Conservation (phyloP, 92 coral and sea anemone species). For the Metridium senile region DNA sequence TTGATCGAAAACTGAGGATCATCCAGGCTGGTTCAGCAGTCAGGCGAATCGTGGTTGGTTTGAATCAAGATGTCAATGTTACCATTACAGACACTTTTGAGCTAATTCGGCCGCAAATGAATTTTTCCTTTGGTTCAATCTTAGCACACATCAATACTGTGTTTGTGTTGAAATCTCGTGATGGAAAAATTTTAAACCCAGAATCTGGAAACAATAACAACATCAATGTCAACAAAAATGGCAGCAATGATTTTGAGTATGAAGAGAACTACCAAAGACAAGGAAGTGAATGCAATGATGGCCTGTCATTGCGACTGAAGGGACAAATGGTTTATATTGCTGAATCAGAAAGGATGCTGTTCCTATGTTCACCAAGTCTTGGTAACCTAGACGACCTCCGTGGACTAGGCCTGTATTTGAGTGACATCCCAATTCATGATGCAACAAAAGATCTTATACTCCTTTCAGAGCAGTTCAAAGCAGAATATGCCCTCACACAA, state of each 20-base stretch:
- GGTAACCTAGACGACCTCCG: constrained; percentile 78
- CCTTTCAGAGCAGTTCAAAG: constrained; percentile 87
- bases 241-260: background rate
- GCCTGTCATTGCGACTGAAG: constrained; percentile 52
- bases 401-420: constrained; percentile 73
- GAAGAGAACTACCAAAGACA: constrained; percentile 15
- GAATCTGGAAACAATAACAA: background rate
- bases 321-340: constrained; percentile 87
- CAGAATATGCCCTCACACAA: constrained; percentile 80
- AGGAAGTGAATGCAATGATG: constrained; percentile 40
- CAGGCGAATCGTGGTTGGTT: constrained; percentile 60
- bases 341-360: constrained; percentile 71
- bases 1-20: constrained; percentile 66
- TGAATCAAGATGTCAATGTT: constrained; percentile 35
- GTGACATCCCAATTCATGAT: constrained; percentile 90
- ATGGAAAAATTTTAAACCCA: constrained; percentile 41
- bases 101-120: constrained; percentile 77
- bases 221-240: background rate
- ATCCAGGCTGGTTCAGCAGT: constrained; percentile 80
- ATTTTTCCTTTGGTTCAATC: constrained; percentile 57
- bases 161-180: constrained; percentile 77
- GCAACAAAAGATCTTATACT: constrained; percentile 82
- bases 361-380: constrained; percentile 91
- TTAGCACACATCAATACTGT: constrained; percentile 89
- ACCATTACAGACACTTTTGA: constrained; percentile 73